These are phyloP conservation scores for Oligia strigilis DNA, from an alignment of 2,888 invertebrate species.

Conservation along the genomic window DNA sequence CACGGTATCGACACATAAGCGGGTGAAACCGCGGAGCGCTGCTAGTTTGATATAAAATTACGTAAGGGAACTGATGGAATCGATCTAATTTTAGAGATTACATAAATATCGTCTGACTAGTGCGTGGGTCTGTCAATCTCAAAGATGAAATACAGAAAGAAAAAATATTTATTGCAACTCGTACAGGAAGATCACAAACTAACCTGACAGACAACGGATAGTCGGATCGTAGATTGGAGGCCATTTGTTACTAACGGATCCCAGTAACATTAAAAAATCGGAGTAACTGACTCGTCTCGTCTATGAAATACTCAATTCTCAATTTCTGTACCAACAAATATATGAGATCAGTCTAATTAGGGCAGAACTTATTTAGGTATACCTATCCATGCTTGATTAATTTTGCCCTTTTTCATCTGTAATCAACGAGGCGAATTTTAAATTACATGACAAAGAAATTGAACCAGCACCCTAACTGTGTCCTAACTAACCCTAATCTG, in stretches of 20 bases:
- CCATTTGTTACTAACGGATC: too few species aligned
- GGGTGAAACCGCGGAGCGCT: too few species aligned
- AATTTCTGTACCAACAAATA: background rate
- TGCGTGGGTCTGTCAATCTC: conserved; percentile 20
- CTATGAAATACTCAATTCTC: too few species aligned
- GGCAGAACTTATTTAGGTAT: too few species aligned
- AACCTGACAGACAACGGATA: too few species aligned
- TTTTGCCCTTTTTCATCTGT: background rate
- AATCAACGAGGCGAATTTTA: background rate
- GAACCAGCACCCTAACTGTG: background rate
- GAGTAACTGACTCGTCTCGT: background rate
- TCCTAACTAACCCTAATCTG: too few species aligned
- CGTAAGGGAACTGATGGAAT: conserved; percentile 13
- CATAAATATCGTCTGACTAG: conserved; percentile 5
- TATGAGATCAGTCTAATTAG: background rate
- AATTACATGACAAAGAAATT: background rate
- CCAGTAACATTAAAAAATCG: too few species aligned
- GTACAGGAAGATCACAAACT: too few species aligned
- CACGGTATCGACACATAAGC: too few species aligned
- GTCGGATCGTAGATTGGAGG: background rate
- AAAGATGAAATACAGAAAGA: background rate
- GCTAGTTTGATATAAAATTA: conserved; percentile 31
- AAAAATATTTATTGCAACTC: too few species aligned
- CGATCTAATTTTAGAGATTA: conserved; percentile 20
- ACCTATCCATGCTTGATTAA: background rate